Percentiles rank a stretch among this genome's conserved stretches.
These are phyloP conservation scores for Alviniconcha marisindica DNA, from an alignment of 1,140 invertebrate species.

Conservation along the genomic window DNA sequence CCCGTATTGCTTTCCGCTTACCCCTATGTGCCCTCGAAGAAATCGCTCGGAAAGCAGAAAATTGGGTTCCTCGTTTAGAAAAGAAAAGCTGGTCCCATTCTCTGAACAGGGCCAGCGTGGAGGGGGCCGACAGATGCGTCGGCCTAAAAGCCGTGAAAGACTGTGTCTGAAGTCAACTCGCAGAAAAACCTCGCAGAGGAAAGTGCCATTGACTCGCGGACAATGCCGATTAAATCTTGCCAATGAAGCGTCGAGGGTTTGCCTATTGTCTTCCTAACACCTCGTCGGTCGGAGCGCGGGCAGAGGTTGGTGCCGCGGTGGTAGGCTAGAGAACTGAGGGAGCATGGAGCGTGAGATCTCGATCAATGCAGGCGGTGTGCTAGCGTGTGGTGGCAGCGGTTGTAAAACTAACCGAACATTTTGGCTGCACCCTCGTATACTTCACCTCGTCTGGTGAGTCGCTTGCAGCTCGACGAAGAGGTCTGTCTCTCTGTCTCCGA, in stretches of 20 bases:
- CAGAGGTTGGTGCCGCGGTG: no score
- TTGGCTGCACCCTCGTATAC: no score
- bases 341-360: no score
- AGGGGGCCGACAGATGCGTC: background rate
- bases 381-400: no score
- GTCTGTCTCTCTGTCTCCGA: no score
- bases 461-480: no score
- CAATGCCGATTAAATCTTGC: background rate
- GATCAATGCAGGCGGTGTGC: no score
- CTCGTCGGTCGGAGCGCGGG: no score
- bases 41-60: constrained; percentile 33
- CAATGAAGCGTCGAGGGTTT: background rate
- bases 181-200: background rate
- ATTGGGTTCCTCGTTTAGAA: constrained; percentile 33
- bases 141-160: background rate
- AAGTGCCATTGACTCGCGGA: background rate
- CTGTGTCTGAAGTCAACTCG: background rate
- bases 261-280: background rate
- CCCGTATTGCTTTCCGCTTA: constrained; percentile 34
- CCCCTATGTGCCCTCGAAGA: constrained; percentile 2
- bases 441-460: no score
- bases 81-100: constrained; percentile 28
- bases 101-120: background rate
- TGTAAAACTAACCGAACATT: no score
- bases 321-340: no score